Percentiles rank a stretch among this genome's conserved stretches.
Conservation (phyloP, 2,113 vertebrate species). For the Electrona antarctica region DNA sequence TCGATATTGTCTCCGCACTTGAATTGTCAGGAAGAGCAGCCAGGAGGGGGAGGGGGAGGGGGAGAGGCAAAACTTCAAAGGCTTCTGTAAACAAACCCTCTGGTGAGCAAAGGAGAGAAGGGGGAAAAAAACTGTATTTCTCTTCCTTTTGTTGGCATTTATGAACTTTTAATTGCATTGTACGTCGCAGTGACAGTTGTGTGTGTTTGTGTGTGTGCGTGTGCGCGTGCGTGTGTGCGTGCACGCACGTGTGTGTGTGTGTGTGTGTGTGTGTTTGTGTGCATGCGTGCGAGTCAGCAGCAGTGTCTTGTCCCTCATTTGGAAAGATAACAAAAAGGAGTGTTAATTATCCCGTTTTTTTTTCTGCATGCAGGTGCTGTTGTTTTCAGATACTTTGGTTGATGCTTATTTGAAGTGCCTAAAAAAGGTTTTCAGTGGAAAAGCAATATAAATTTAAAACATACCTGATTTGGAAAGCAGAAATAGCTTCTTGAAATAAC, state of each 20-base stretch:
- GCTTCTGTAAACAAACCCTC: slow-evolving; percentile 71
- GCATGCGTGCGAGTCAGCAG: slow-evolving; percentile 42
- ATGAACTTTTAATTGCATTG: slow-evolving; percentile 76
- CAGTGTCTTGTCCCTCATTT: slow-evolving; percentile 31
- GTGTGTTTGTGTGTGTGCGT: slow-evolving; percentile 32
- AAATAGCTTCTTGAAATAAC: neutral
- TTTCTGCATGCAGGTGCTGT: slow-evolving; percentile 26
- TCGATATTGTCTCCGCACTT: slow-evolving; percentile 59
- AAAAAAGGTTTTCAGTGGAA: slow-evolving; percentile 46
- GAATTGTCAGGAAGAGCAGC: slow-evolving; percentile 51
- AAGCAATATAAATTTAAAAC: slow-evolving; percentile 42
- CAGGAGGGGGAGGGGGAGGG: neutral
- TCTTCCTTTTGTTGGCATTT: slow-evolving; percentile 48
- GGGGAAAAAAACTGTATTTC: slow-evolving; percentile 46
- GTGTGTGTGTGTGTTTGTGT: slow-evolving; percentile 66
- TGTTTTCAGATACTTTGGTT: slow-evolving; percentile 43
- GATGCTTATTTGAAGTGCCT: slow-evolving; percentile 24
- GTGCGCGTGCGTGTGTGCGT: too few species aligned
- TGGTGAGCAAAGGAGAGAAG: slow-evolving; percentile 54
- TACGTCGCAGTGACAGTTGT: slow-evolving; percentile 65
- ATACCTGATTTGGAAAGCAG: neutral
- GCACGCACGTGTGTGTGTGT: too few species aligned
- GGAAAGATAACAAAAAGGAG: slow-evolving; percentile 47
- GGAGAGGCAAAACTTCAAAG: slow-evolving; percentile 68
- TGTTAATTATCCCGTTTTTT: slow-evolving; percentile 50